Evolutionary conservation across 2,888 invertebrate genomes (phyloP).

Genomic region (Metopia argyrocephala): DNA sequence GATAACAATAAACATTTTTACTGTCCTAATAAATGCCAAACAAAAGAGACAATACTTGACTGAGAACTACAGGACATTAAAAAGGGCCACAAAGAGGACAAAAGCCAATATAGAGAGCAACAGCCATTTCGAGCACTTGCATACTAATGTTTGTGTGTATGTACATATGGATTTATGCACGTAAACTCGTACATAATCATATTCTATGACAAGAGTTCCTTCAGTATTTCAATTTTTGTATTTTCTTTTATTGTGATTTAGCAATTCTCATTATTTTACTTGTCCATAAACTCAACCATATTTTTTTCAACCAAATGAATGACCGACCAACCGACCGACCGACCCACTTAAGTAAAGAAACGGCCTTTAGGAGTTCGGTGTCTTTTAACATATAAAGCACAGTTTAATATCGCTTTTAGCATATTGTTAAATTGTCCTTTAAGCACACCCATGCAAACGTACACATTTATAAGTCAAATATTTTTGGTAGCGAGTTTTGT

Average conservation of each 20-base stretch:
- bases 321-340: not conserved
- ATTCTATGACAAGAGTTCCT: conserved; percentile 26
- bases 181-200: conserved; percentile 35
- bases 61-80: not conserved
- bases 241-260: conserved; percentile 69
- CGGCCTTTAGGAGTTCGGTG: conserved; percentile 22
- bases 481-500: no score
- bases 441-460: not conserved
- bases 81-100: not conserved
- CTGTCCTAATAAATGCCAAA: conserved; percentile 76
- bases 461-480: no score
- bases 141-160: no score
- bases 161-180: no score
- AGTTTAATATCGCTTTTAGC: conserved; percentile 55
- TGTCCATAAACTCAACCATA: conserved; percentile 75
- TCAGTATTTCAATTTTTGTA: conserved; percentile 1
- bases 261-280: conserved; percentile 78
- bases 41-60: conserved; percentile 67
- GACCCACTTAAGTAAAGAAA: conserved; percentile 21
- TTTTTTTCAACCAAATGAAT: conserved; percentile 39
- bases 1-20: conserved; percentile 74
- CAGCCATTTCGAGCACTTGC: no score
- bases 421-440: conserved; percentile 52
- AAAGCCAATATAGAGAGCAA: not conserved
- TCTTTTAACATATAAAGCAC: conserved; percentile 42